Evolutionary conservation across 2,797 vertebrate genomes (phyloP).

Genomic region (Limnodromus scolopaceus): DNA sequence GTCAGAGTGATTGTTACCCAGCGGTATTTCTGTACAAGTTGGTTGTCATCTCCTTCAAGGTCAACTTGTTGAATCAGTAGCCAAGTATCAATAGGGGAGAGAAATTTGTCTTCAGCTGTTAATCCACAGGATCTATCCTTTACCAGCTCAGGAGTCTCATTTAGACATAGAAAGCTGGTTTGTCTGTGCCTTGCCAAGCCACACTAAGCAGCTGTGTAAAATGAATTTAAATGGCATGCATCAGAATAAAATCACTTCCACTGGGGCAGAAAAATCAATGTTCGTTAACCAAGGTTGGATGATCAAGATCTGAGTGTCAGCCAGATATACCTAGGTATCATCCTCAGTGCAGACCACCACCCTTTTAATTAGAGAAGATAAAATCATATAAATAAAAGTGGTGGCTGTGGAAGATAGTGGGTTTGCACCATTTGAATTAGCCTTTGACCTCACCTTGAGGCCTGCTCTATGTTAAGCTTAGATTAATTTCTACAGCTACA

Average conservation of each 20-base stretch:
- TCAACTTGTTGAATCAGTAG: slow-evolving; percentile 24
- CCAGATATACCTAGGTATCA: slow-evolving; percentile 35
- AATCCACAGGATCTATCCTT: slow-evolving; percentile 44
- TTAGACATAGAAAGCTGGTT: slow-evolving; percentile 25
- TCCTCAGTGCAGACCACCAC: background rate
- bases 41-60: slow-evolving; percentile 25
- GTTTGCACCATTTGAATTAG: background rate
- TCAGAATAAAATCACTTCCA: slow-evolving; percentile 66
- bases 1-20: background rate
- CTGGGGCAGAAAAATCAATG: slow-evolving; percentile 75
- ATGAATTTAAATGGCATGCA: slow-evolving; percentile 75
- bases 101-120: slow-evolving; percentile 38
- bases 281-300: slow-evolving; percentile 58
- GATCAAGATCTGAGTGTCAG: slow-evolving; percentile 43
- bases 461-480: background rate
- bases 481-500: background rate
- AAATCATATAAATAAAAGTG: background rate
- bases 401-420: background rate
- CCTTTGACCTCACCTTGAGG: background rate
- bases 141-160: slow-evolving; percentile 47
- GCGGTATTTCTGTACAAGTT: background rate
- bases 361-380: slow-evolving; percentile 52
- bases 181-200: slow-evolving; percentile 64
- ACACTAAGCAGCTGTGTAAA: slow-evolving; percentile 70
- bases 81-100: background rate